Evolutionary conservation across 2,113 vertebrate species (phyloP), one percentile per base, ranked within the genome.

Genomic region (Amblyopsis rosae): DNA sequence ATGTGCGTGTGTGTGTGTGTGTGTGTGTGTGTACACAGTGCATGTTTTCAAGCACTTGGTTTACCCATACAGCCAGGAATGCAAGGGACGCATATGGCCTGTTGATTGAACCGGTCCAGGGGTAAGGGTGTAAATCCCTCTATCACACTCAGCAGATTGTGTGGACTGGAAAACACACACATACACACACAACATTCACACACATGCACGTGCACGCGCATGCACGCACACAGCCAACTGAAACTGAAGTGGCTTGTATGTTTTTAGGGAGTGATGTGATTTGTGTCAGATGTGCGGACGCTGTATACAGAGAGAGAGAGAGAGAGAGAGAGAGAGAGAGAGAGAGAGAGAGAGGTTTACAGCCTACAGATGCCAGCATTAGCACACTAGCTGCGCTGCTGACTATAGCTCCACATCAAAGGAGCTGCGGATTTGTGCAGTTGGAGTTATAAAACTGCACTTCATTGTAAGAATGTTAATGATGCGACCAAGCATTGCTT

Each of bases 391-490:
- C 46, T 9, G 58, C 1, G 46, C 58, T 60, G 61, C 51, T 10
- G 65, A 48, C 73, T 67, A 7, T 58, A 48, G 69, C 61, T 70
- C 53, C 9, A 46, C 82, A 82, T 87, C 89, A 90, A 89, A 90
- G 85, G 49, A 69, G 76, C 50, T 15, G 51, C 64, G 68, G 68
- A 77, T 76, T 77, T 45, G 59, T 85, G 81, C 71, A 65, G 75
- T 69, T 58, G 61, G 75, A 69, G 79, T 66, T 85, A 86, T 91
- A 84, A 89, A 84, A 86, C 77, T 85, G 69, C 77, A 65, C 81
- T 74, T 81, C 83, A 74, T 12, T 80, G 72, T 80, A 85, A 89
- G 86, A 90, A 90, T 90, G 87, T 90, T 89, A 89, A 88, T 85
- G 81, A 88, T 85, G 73, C 70, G 71, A 13, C 62, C 77, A 72